Evolutionary conservation across 2,888 invertebrate species (phyloP).

Genomic region (Elmis aenea): DNA sequence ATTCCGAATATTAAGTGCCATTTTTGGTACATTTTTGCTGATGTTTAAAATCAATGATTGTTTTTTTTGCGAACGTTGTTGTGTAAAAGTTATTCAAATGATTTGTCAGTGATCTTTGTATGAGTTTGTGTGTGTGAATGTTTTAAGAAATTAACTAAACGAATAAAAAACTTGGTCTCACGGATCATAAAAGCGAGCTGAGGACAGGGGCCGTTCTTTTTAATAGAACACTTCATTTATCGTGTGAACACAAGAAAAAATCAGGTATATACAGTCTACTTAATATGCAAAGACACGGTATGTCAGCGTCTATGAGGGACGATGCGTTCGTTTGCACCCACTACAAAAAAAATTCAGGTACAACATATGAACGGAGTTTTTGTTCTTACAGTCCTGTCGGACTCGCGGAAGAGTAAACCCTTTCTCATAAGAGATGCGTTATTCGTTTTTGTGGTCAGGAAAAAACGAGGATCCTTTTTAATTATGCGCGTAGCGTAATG

Average conservation of each 20-base stretch:
- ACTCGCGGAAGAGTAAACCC: constrained; percentile 31
- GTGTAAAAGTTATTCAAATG: too few relatives aligned
- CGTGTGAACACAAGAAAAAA: constrained; percentile 45
- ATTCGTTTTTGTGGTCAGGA: constrained; percentile 32
- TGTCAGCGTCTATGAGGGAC: constrained; percentile 42
- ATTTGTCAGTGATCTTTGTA: too few relatives aligned
- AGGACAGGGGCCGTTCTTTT: constrained; percentile 14
- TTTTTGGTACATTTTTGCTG: too few relatives aligned
- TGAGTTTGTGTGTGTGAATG: too few relatives aligned
- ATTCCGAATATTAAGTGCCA: too few relatives aligned
- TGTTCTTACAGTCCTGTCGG: constrained; percentile 38
- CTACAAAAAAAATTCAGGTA: constrained; percentile 43
- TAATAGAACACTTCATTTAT: constrained; percentile 33
- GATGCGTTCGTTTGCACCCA: constrained; percentile 34
- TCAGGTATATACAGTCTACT: constrained; percentile 36
- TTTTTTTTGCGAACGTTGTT: too few relatives aligned
- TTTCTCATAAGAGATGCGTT: constrained; percentile 41
- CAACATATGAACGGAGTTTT: constrained; percentile 33
- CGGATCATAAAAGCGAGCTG: constrained; percentile 10
- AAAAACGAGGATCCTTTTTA: constrained; percentile 36
- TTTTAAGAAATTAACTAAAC: too few relatives aligned
- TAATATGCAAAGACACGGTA: constrained; percentile 48
- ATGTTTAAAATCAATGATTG: too few relatives aligned
- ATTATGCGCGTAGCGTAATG: constrained; percentile 28
- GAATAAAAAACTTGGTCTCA: constrained; percentile 10